phyloP scores from a whole-genome alignment of 2,888 invertebrate species.

The Agrilus biguttatus region DNA sequence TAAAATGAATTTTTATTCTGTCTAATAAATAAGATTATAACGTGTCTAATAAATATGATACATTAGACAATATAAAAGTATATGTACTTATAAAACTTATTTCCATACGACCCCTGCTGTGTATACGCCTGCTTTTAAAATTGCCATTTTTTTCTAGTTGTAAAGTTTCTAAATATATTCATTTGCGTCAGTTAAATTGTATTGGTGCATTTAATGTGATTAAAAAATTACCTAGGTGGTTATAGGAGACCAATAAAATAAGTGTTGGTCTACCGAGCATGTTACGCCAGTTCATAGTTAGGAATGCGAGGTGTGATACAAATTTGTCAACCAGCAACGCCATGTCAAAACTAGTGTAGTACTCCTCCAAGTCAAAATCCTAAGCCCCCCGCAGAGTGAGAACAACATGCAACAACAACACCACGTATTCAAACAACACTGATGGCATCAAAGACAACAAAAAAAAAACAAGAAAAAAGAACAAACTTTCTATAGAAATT shows the following conservation, averaged over 20 bases:
- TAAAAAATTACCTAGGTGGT: conserved; percentile 59
- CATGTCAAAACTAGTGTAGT: conserved; percentile 94
- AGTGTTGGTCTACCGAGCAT: conserved; percentile 94
- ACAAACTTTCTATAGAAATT: conserved; percentile 1
- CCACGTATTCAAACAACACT: conserved; percentile 8
- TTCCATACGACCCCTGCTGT: too few species aligned
- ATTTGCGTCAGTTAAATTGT: background rate
- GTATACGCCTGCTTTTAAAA: too few species aligned
- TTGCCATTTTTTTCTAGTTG: background rate
- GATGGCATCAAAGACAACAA: conserved; percentile 5
- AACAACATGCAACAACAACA: conserved; percentile 17
- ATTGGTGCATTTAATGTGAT: background rate
- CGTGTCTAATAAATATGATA: too few species aligned
- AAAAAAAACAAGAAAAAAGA: background rate
- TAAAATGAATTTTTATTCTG: too few species aligned
- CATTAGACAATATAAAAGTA: too few species aligned
- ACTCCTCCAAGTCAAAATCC: conserved; percentile 85
- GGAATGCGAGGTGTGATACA: conserved; percentile 84
- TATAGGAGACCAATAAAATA: conserved; percentile 74
- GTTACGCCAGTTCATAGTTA: conserved; percentile 93
- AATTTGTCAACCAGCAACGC: conserved; percentile 89
- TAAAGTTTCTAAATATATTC: background rate
- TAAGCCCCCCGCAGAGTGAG: conserved; percentile 29
- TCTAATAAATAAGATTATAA: too few species aligned
- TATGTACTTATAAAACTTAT: too few species aligned